Base-by-base conservation (phyloP, 2,113 vertebrate genomes). In the Cheilinus undulatus region DNA sequence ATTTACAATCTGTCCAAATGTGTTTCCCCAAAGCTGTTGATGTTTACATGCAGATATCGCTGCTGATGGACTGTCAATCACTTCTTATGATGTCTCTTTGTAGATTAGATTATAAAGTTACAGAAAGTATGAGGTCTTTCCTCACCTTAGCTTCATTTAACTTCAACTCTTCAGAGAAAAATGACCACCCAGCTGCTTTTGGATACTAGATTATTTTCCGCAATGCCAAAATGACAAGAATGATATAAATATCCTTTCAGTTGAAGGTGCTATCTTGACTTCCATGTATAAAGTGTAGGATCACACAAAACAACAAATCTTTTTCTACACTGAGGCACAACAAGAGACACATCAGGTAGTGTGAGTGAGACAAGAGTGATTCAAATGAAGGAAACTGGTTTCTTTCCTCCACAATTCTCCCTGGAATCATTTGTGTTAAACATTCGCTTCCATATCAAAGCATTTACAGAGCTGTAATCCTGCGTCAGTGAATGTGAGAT, bases 401-500 rank as follows among this genome's bases (percentile, higher is more conserved):
- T n/a, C 13, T 10, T 15, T 11, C 15, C 30, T 49, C 8, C 58
- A 13, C 20, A 22, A 56, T 23, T 56, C 43, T 24, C 34, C 69
- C 17, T 15, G 15, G 49, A 8, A 45, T 69, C 6, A 48, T 63
- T 64, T 48, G 1, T 56, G 34, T 70, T 70, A 15, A 15, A 40
- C 15, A 13, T 40, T 14, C 38, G 57, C 70, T 62, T 87, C 38
- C 61, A 73, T 73, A 51, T 76, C 30, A 60, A 52, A 54, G 61
- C 27, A 82, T 69, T 80, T 63, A 68, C 59, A 46, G 19, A 59
- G 43, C 50, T 89, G 60, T 72, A 77, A 80, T 65, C 74, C 60
- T 76, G 54, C 75, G 1, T 84, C 48, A 58, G 73, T 53, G 70
- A 87, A 82, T 90, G 84, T 88, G 61, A n/a, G n/a, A 79, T 68